These are phyloP conservation scores for Mythimna vitellina DNA, from an alignment of 2,888 invertebrate species.

Conservation along the genomic window DNA sequence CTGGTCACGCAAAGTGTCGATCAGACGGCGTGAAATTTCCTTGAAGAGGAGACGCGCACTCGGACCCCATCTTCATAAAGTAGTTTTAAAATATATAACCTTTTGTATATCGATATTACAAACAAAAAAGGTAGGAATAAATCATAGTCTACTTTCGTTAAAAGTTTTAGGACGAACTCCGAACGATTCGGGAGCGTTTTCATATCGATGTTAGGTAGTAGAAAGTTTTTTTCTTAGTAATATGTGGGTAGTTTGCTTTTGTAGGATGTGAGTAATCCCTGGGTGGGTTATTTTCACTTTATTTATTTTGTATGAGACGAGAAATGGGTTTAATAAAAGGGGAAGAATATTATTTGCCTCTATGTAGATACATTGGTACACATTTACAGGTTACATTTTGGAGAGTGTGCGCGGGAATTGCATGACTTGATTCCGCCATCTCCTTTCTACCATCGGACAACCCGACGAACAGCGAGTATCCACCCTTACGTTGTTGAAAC, in stretches of 20 bases:
- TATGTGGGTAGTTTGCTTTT: constrained; percentile 1
- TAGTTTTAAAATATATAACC: constrained; percentile 36
- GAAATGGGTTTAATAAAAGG: constrained; percentile 4
- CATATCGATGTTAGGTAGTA: constrained; percentile 10
- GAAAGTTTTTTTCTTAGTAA: constrained; percentile 2
- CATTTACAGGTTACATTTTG: no score
- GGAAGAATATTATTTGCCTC: background rate
- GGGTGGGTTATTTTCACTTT: constrained; percentile 1
- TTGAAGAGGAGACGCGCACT: no score
- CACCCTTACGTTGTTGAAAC: no score
- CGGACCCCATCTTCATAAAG: constrained; percentile 19
- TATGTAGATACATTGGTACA: background rate
- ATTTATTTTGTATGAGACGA: background rate
- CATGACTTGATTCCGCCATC: no score
- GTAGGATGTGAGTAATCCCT: constrained; percentile 10
- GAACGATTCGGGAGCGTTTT: constrained; percentile 13
- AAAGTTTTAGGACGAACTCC: constrained; percentile 29
- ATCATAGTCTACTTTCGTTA: constrained; percentile 29
- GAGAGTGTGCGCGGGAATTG: no score
- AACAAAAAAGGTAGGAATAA: constrained; percentile 42
- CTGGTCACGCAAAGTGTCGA: no score
- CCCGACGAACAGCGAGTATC: no score
- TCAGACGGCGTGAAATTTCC: no score
- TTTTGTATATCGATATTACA: constrained; percentile 49
- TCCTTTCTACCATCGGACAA: no score